Evolutionary conservation across 2,888 invertebrate genomes (phyloP), one percentile per base, ranked within the genome.

Genomic region (Callyntrura guangdongensis): DNA sequence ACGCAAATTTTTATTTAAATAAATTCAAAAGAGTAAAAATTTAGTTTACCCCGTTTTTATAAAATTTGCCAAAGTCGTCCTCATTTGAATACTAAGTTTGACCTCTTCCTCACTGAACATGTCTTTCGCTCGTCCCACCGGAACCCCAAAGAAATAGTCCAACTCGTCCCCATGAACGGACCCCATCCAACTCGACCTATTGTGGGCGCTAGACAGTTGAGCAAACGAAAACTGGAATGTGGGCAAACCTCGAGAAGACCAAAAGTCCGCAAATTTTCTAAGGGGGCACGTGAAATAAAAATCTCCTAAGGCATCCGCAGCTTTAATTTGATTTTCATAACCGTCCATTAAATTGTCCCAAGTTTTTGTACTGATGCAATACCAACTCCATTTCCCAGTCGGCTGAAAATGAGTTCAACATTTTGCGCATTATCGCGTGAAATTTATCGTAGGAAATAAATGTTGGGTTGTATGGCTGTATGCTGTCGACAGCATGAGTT

Each of bases 401-500:
- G 11, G 69, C 36, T 36, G 2, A 6, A 36, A 49, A 69, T 22
- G 25, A 27, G 0, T 67, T 45, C 49, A 93, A 89, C 0, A 86
- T 81, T 0, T 89, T 85, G 9, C 53, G 81, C 91, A 92, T 74
- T 94, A 95, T 56, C 94, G 94, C 53, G 94, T 95, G 92, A 95
- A 95, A 94, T 95, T 95, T 94, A 95, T 95, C 90, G 95, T 94
- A 22, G 95, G 95, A 92, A 95, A 95, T 91, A 95, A 95, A 92
- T 95, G 95, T 6, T 95, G 95, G 92, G 95, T 95, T 92, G 95
- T 95, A 90, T 95, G 92, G 22, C 95, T 94, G 22, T 95, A 93
- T 67, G 5, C 56, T 84, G 22, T 67, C 36, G 0, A 77, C 17
- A 12, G 86, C 89, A 0, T 90, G 11, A 20, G 86, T 6, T 12